Evolutionary conservation across 1,140 invertebrate genomes (phyloP).

Genomic region (Drosophila kohkoa): DNA sequence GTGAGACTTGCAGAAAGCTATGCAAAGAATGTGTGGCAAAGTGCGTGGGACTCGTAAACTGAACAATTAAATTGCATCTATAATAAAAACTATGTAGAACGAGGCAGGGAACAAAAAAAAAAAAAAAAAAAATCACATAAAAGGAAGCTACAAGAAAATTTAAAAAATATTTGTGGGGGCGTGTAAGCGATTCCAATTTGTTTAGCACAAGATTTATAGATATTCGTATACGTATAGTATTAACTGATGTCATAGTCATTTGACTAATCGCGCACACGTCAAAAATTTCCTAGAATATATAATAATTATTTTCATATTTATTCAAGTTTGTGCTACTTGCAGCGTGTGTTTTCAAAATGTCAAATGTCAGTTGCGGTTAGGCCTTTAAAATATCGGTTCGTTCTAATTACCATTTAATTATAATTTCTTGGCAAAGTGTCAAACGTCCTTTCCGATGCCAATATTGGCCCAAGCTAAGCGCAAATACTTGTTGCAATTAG

Average conservation of each 20-base stretch:
- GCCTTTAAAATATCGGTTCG: background rate
- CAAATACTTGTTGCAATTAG: conserved; percentile 5
- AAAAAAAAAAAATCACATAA: background rate
- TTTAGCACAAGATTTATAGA: background rate
- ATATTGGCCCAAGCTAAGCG: background rate
- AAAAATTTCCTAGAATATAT: background rate
- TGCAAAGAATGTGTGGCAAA: conserved; percentile 40
- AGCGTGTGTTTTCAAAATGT: background rate
- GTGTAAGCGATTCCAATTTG: background rate
- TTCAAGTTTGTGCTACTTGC: background rate
- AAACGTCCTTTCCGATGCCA: background rate
- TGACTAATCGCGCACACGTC: background rate
- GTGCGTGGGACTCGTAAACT: conserved; percentile 41
- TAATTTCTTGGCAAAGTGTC: conserved; percentile 9
- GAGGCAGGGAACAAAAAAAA: too few relatives aligned
- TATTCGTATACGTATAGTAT: background rate
- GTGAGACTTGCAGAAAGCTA: conserved; percentile 26
- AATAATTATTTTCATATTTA: background rate
- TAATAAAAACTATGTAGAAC: conserved; percentile 5
- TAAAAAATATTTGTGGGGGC: background rate
- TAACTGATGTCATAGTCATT: conserved; percentile 1
- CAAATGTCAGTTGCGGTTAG: conserved; percentile 1
- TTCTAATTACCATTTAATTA: conserved; percentile 17
- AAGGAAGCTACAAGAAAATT: background rate
- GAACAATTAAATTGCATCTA: conserved; percentile 29